Conservation (phyloP, 2,888 invertebrate species). For the Phyllotreta striolata region DNA sequence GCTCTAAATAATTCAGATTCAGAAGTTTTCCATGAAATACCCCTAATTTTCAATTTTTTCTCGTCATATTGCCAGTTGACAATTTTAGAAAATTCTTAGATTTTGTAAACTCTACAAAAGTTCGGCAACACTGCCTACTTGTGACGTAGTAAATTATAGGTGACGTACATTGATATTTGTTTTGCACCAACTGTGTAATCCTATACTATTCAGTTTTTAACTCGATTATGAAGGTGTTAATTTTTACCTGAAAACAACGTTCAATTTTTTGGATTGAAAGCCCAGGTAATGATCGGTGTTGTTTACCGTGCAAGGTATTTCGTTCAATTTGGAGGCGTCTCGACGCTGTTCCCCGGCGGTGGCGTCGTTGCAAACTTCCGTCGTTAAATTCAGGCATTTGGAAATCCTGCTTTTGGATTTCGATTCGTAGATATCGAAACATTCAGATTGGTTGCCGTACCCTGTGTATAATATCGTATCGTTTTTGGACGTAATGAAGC, state of each 20-base stretch:
- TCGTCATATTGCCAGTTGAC: too few species aligned
- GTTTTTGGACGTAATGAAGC: constrained; percentile 11
- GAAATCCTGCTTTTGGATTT: constrained; percentile 10
- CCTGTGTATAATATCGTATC: constrained; percentile 16
- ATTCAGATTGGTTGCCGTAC: constrained; percentile 19
- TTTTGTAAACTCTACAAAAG: too few species aligned
- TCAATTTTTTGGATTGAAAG: constrained; percentile 6
- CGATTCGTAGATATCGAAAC: constrained; percentile 15
- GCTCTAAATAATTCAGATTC: too few species aligned
- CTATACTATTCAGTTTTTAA: too few species aligned
- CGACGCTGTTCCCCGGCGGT: background rate
- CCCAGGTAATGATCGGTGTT: constrained; percentile 4
- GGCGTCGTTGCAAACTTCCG: constrained; percentile 15
- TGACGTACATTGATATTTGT: too few species aligned
- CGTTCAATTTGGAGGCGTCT: background rate
- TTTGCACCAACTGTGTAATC: too few species aligned
- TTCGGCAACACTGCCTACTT: too few species aligned
- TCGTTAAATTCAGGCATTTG: background rate
- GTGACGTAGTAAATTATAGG: too few species aligned
- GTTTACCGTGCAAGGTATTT: constrained; percentile 13
- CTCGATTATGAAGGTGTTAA: background rate
- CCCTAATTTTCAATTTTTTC: too few species aligned
- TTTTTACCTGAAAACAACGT: constrained; percentile 10
- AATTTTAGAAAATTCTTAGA: too few species aligned
- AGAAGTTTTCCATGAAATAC: too few species aligned